A percentile compares a stretch with the other conserved stretches of the same genome.
Conservation (phyloP, 1,140 invertebrate species). For the Bombus polaris region DNA sequence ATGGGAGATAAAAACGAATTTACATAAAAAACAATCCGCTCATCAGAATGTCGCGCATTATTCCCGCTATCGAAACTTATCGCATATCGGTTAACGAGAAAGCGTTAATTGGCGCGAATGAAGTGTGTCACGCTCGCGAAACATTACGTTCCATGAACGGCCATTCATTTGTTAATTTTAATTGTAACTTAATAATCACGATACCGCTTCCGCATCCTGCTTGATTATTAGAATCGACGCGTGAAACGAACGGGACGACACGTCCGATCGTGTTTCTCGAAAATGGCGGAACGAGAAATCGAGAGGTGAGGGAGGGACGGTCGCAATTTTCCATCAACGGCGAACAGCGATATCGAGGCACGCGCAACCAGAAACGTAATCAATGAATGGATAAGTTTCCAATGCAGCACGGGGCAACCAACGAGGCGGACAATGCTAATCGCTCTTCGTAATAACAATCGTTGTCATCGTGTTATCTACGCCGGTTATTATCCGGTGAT, state of each 20-base stretch:
- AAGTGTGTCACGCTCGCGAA: background rate
- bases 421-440: conserved; percentile 53
- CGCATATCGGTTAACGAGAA: conserved; percentile 6
- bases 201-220: background rate
- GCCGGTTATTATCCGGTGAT: conserved; percentile 60
- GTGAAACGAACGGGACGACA: background rate
- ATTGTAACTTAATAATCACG: conserved; percentile 31
- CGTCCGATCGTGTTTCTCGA: background rate
- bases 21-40: background rate
- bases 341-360: conserved; percentile 11
- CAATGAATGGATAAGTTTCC: conserved; percentile 62
- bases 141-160: background rate
- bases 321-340: conserved; percentile 25
- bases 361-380: conserved; percentile 56
- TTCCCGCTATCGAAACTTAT: background rate
- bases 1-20: background rate
- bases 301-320: background rate
- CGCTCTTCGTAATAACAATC: conserved; percentile 65
- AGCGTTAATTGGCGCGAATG: conserved; percentile 28
- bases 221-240: conserved; percentile 14
- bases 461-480: conserved; percentile 61
- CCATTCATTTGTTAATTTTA: conserved; percentile 30
- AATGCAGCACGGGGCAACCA: conserved; percentile 29
- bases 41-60: background rate
- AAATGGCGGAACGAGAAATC: background rate